Base-by-base conservation (phyloP, 2,113 vertebrate genomes). In the Pollachius pollachius region DNA sequence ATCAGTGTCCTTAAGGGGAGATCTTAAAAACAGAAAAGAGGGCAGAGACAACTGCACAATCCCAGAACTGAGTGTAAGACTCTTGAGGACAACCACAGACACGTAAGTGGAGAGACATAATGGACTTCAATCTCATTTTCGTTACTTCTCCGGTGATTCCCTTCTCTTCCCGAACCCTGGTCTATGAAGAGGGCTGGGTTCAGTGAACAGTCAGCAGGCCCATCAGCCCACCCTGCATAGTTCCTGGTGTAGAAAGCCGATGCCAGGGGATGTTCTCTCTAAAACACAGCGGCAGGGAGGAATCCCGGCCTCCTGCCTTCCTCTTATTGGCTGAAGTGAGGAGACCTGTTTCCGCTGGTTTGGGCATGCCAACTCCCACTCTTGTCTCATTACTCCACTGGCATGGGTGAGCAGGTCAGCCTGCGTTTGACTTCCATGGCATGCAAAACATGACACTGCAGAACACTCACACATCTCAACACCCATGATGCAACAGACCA, bases 201-300 rank as follows among this genome's bases (percentile, higher is more conserved):
- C 61, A 70, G 56, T 72, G 57, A 54, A 71, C 64, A 52, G 83
- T 69, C 8, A 48, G 41, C 41, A 48, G 30, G 30, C 30, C 30
- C 30, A 5, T 4, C 30, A 48, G 41, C 41, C 6, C 3, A 9
- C 41, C 7, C 41, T 48, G 5, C 41, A n/a, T 71, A 70, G 72
- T 84, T 86, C 64, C 79, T 66, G 71, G 67, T 78, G 65, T 77
- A 82, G 87, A 88, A 89, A 89, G 56, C 23, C 75, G 85, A 88
- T 86, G 79, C 75, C 70, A 72, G 68, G 63, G 67, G 78, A 75
- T 72, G 73, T 75, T 65, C 54, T 68, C 70, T 52, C 15, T 62
- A 11, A 37, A 4, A 27, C 12, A 62, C 21, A 2, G 9, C 54
- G n/a, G 15, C 54, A 57, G 52, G n/a, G 19, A 18, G 56, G 25